phyloP scores from a whole-genome alignment of 2,797 vertebrate species.

The Acanthopagrus latus region DNA sequence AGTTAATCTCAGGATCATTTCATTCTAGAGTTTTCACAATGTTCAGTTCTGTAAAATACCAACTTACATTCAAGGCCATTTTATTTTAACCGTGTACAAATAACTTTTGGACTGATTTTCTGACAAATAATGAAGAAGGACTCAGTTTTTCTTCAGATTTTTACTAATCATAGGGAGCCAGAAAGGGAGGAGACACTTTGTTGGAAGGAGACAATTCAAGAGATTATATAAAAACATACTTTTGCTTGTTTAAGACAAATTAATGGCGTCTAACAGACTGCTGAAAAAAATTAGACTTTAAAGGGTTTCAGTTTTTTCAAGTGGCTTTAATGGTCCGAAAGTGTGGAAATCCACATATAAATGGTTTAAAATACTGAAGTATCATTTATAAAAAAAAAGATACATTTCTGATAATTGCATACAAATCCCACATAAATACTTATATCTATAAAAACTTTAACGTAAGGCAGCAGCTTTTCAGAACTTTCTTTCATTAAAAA shows the following conservation, averaged over 20 bases:
- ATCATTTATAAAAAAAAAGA: not conserved
- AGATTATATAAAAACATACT: not conserved
- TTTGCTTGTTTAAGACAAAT: not conserved
- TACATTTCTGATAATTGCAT: not conserved
- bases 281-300: no score
- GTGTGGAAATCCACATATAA: not conserved
- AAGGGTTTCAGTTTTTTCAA: no score
- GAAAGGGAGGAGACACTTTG: not conserved
- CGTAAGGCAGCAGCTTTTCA: not conserved
- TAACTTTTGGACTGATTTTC: not conserved
- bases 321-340: not conserved
- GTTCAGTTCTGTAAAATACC: conserved; percentile 1
- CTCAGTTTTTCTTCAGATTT: not conserved
- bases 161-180: not conserved
- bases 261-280: not conserved
- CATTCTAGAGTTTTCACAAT: conserved; percentile 14
- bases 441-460: not conserved
- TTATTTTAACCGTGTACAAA: not conserved
- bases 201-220: not conserved
- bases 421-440: not conserved
- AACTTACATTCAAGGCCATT: not conserved
- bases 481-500: not conserved
- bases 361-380: not conserved
- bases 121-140: not conserved
- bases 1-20: conserved; percentile 52